Conservation (phyloP, 2,888 invertebrate genomes). For the Troides aeacus region DNA sequence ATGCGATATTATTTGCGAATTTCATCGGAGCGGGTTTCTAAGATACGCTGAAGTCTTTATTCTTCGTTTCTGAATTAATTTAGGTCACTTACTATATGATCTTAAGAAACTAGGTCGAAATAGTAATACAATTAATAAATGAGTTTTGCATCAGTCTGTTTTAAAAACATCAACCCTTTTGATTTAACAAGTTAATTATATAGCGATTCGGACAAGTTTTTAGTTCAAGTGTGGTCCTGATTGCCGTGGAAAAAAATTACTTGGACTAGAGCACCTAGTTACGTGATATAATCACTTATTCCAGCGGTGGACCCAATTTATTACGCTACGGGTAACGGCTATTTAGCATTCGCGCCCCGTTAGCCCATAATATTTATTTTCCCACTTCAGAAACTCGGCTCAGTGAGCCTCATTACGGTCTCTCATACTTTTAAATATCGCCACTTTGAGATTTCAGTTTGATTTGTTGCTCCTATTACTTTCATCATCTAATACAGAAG, state of each 20-base stretch:
- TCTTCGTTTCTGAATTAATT: no score
- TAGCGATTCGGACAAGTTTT: background rate
- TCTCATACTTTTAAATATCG: slow-evolving; percentile 30
- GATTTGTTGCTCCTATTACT: slow-evolving; percentile 4
- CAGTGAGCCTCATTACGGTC: slow-evolving; percentile 53
- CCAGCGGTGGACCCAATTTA: slow-evolving; percentile 28
- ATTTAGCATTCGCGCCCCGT: slow-evolving; percentile 27
- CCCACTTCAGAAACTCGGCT: slow-evolving; percentile 40
- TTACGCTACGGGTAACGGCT: slow-evolving; percentile 26
- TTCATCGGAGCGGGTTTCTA: no score
- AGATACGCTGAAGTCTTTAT: no score
- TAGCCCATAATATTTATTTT: slow-evolving; percentile 32
- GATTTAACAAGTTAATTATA: background rate
- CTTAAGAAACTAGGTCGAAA: background rate
- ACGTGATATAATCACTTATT: slow-evolving; percentile 31
- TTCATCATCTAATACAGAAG: background rate
- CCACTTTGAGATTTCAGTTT: slow-evolving; percentile 34
- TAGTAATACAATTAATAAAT: background rate
- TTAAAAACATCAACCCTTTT: no score
- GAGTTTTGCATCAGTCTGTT: no score
- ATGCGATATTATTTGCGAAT: no score
- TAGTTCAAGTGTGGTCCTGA: background rate
- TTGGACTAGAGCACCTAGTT: slow-evolving; percentile 15
- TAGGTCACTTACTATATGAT: background rate
- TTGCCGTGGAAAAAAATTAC: background rate